Evolutionary conservation across 2,888 invertebrate genomes (phyloP).

Genomic region (Cremastinae sp.): DNA sequence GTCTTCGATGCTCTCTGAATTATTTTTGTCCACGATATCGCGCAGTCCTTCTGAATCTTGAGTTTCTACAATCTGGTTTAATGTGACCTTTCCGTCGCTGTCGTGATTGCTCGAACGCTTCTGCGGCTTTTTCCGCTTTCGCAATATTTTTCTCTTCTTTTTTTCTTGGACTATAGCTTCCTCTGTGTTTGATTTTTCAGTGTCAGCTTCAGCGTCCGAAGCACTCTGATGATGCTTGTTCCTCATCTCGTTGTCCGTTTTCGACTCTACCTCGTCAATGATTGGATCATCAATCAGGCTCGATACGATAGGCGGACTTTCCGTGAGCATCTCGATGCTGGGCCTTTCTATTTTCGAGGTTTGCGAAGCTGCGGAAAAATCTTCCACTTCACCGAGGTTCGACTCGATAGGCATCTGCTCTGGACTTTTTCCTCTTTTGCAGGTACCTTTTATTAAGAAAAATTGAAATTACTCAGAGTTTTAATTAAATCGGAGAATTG

Average conservation of each 20-base stretch:
- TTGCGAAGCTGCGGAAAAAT: conserved; percentile 61
- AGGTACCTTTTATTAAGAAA: conserved; percentile 79
- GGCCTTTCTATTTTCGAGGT: conserved; percentile 74
- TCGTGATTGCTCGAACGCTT: conserved; percentile 71
- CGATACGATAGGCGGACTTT: conserved; percentile 50
- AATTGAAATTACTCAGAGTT: not conserved
- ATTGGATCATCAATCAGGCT: conserved; percentile 59
- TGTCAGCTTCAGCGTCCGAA: conserved; percentile 79
- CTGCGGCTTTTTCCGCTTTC: conserved; percentile 84
- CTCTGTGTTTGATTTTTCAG: conserved; percentile 81
- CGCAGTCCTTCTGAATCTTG: conserved; percentile 66
- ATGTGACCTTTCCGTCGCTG: conserved; percentile 64
- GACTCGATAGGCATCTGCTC: conserved; percentile 78
- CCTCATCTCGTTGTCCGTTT: conserved; percentile 50
- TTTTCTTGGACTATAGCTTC: conserved; percentile 81
- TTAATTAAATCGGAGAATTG: too few species aligned
- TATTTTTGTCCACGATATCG: conserved; percentile 66
- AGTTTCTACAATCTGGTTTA: conserved; percentile 66
- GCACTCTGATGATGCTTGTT: conserved; percentile 67
- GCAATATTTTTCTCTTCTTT: conserved; percentile 84
- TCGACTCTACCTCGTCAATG: conserved; percentile 44
- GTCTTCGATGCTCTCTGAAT: conserved; percentile 60
- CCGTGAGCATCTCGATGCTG: conserved; percentile 54
- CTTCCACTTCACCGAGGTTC: conserved; percentile 80
- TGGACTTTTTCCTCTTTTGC: conserved; percentile 81